Percentiles rank a stretch among this genome's conserved stretches.
These are phyloP conservation scores for Protobothrops mucrosquamatus DNA, from an alignment of 2,113 vertebrate species.

Conservation along the genomic window DNA sequence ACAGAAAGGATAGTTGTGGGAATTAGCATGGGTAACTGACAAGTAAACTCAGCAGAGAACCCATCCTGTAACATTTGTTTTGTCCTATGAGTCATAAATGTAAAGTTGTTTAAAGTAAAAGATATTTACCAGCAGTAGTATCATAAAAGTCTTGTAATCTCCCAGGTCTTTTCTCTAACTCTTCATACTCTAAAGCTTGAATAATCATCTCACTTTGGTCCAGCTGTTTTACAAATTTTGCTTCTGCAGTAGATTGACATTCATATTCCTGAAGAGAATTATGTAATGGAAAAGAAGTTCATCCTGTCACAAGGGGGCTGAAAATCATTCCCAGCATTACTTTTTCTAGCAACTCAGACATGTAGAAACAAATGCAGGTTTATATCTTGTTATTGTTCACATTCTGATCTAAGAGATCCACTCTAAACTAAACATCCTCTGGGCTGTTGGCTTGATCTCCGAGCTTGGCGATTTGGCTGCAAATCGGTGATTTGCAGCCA, in stretches of 20 bases:
- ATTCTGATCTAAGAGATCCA: neutral
- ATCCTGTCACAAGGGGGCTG: neutral
- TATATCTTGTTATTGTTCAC: neutral
- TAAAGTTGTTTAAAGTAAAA: neutral
- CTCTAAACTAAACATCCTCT: neutral
- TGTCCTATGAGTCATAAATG: neutral
- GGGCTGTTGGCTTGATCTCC: too few species aligned
- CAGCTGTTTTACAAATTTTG: conserved; percentile 90
- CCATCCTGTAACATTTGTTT: neutral
- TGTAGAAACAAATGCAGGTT: neutral
- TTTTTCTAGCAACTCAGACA: neutral
- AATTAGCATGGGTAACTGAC: too few species aligned
- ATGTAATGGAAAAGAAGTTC: neutral
- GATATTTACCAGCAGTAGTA: conserved; percentile 80
- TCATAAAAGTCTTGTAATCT: conserved; percentile 92
- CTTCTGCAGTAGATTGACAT: conserved; percentile 82
- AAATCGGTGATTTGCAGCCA: too few species aligned
- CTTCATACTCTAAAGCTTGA: conserved; percentile 93
- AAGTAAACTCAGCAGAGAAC: neutral
- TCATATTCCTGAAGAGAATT: conserved; percentile 85
- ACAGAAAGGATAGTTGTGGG: neutral
- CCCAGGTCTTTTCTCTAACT: conserved; percentile 84
- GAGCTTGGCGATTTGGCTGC: too few species aligned
- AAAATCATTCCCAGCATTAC: neutral
- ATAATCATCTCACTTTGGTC: conserved; percentile 97